Conservation (phyloP, 2,797 vertebrate species). For the Macrochelys suwanniensis region DNA sequence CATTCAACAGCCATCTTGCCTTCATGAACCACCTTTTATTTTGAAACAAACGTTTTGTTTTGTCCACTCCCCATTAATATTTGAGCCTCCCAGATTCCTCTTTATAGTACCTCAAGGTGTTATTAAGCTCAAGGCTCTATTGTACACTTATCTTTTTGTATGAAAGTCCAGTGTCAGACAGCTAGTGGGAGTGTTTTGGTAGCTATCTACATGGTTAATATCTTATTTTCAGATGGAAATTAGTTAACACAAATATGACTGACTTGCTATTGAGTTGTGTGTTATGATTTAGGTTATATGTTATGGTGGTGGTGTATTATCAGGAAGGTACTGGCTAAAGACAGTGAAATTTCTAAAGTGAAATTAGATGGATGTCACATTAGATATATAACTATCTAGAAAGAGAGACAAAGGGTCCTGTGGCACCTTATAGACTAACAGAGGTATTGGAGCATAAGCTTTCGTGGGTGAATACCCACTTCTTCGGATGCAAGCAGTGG, state of each 20-base stretch:
- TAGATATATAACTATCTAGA: neutral
- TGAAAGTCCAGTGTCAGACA: conserved; percentile 30
- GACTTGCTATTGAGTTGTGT: neutral
- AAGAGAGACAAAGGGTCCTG: too few species aligned
- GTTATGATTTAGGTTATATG: neutral
- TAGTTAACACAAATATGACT: conserved; percentile 5
- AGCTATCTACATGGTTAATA: neutral
- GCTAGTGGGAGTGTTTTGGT: conserved; percentile 31
- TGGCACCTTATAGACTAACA: too few species aligned
- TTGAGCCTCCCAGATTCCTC: conserved; percentile 18
- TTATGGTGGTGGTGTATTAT: neutral
- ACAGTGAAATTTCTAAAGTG: neutral
- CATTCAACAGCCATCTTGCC: conserved; percentile 33
- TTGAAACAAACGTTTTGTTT: conserved; percentile 36
- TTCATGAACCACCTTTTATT: conserved; percentile 43
- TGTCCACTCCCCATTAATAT: conserved; percentile 1
- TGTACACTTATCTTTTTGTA: conserved; percentile 28
- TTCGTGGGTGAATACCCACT: too few species aligned
- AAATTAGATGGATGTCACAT: neutral
- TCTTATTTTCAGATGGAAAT: conserved; percentile 1
- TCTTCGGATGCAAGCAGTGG: too few species aligned
- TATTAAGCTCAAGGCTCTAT: conserved; percentile 19
- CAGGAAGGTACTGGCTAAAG: neutral
- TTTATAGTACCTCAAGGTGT: conserved; percentile 12
- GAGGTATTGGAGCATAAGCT: too few species aligned